phyloP scores from a whole-genome alignment of 2,113 vertebrate genomes.

The Chiloscyllium plagiosum region DNA sequence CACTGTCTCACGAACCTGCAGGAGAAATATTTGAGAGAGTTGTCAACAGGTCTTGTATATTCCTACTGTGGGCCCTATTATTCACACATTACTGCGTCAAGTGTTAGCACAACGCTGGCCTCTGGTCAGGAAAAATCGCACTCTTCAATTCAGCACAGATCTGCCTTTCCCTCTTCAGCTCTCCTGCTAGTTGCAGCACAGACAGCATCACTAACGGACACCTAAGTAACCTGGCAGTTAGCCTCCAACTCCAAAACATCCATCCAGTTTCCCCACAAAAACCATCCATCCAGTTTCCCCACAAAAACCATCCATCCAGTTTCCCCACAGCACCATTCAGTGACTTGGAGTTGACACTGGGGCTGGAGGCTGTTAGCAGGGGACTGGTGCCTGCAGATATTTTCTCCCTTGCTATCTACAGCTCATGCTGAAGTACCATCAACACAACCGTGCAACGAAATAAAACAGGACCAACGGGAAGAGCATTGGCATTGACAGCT shows the following conservation, averaged over 20 bases:
- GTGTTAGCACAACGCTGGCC: neutral
- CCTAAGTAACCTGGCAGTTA: neutral
- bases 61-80: neutral
- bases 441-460: neutral
- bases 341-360: neutral
- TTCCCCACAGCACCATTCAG: neutral
- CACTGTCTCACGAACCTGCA: conserved; percentile 79
- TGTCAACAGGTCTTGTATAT: neutral
- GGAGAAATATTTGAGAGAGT: conserved; percentile 41
- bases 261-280: too few relatives aligned
- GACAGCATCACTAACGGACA: neutral
- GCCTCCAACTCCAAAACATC: neutral
- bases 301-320: too few relatives aligned
- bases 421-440: neutral
- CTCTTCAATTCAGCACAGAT: neutral
- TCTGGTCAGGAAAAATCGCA: neutral
- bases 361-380: neutral
- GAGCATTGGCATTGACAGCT: neutral
- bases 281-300: too few relatives aligned
- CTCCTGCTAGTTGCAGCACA: neutral
- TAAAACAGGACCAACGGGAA: too few relatives aligned
- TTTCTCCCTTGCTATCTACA: neutral
- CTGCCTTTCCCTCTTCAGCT: neutral
- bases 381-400: neutral
- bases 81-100: neutral